Base-by-base conservation (phyloP, 2,797 vertebrate species). In the Pyrocephalus nanus region DNA sequence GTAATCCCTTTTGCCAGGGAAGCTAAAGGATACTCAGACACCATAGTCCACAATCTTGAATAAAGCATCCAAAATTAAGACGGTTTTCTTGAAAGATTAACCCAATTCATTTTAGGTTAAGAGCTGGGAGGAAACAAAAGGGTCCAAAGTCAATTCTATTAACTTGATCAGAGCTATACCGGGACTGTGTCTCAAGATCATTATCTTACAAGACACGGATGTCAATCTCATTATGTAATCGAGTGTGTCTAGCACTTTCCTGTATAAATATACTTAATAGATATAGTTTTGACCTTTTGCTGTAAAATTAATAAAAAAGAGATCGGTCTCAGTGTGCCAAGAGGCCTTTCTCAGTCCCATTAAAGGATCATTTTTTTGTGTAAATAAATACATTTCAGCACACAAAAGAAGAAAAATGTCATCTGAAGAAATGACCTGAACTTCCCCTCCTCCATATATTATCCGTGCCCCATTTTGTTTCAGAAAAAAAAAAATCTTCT, bases 221-320 rank as follows among this genome's bases (percentile, higher is more conserved):
- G 95, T 97, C 97, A 97, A 96, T 97, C 95, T 97, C 97, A 97
- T 97, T 97, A 97, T 96, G 94, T 96, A 97, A 97, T 92, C 75
- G 8, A 97, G 88, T 95, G 93, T 97, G 89, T 92, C 96, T 97
- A 96, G 88, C 95, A 93, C 87, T 96, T 96, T 93, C 80, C 81
- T 93, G 58, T 95, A 97, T 96, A 98, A 97, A 98, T 97, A 97
- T 95, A 94, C 93, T 97, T 97, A 97, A 97, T 97, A 97, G 94
- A 97, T 96, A 97, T 97, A 95, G 91, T 96, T 97, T 97, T 97
- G 94, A 96, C 94, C 92, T 96, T 97, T 95, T 96, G 47, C 81
- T 86, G 94, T 80, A 91, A 95, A 94, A 96, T 85, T 96, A 92
- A 95, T 96, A 91, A 91, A 96, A 96, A 89, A 67, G 45, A 90